These are phyloP conservation scores for Caenorhabditis tropicalis DNA, from an alignment of 1,140 invertebrate species.

Conservation along the genomic window DNA sequence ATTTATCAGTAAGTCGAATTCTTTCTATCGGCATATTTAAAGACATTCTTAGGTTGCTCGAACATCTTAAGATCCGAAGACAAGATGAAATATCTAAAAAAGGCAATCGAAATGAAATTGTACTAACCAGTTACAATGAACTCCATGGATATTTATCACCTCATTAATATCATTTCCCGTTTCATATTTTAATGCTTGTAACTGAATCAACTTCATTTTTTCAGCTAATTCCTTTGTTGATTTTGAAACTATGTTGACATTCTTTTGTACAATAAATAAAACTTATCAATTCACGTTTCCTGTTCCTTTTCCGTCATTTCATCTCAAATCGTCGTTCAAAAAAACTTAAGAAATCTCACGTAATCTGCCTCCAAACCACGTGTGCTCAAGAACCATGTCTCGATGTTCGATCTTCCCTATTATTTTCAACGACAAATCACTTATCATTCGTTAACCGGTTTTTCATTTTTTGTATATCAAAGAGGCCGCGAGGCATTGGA, in stretches of 20 bases:
- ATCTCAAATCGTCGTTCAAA: too few relatives aligned
- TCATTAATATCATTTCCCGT: too few relatives aligned
- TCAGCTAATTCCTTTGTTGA: too few relatives aligned
- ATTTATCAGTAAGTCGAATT: not conserved
- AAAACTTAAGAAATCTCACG: constrained; percentile 11
- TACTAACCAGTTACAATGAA: too few relatives aligned
- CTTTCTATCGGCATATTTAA: not conserved
- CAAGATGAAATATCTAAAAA: constrained; percentile 7
- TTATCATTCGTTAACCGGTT: constrained; percentile 15
- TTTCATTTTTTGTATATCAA: not conserved
- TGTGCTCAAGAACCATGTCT: constrained; percentile 2
- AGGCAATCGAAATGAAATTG: not conserved
- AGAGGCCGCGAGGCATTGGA: not conserved
- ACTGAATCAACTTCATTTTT: too few relatives aligned
- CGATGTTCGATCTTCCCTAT: constrained; percentile 21
- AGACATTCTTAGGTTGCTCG: not conserved
- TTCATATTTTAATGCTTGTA: too few relatives aligned
- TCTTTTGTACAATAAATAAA: too few relatives aligned
- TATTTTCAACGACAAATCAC: constrained; percentile 36
- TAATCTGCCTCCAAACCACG: constrained; percentile 18
- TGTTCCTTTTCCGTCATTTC: not conserved
- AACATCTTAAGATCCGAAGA: not conserved
- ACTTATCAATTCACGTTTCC: not conserved
- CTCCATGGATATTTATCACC: too few relatives aligned
- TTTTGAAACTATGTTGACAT: too few relatives aligned